Conservation (phyloP, 1,140 invertebrate genomes). For the Scaptomyza pallida region DNA sequence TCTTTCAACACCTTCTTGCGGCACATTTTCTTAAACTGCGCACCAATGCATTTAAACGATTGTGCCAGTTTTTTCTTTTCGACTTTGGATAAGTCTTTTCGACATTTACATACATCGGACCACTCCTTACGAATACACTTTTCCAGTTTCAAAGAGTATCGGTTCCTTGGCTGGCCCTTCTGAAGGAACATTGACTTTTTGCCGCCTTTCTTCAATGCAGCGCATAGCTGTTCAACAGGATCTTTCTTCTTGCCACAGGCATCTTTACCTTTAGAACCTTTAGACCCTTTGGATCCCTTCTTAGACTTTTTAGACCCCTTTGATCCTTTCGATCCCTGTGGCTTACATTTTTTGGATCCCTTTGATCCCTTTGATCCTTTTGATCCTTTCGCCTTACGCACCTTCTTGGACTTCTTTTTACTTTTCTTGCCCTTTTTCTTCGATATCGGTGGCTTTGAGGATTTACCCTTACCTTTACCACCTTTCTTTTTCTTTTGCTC, state of each 20-base stretch:
- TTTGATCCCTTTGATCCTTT: no score
- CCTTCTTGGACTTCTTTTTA: no score
- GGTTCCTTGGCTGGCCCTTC: background rate
- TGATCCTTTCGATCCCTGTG: no score
- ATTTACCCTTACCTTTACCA: no score
- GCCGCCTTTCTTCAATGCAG: background rate
- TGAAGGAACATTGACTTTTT: background rate
- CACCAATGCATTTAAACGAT: conserved; percentile 8
- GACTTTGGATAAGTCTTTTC: background rate
- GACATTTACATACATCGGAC: conserved; percentile 2
- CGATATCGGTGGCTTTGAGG: no score
- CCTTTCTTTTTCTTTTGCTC: background rate
- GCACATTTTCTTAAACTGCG: conserved; percentile 5
- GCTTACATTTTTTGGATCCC: no score
- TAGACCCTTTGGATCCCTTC: background rate
- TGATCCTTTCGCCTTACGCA: no score
- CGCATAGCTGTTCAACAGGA: background rate
- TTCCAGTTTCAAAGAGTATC: conserved; percentile 10
- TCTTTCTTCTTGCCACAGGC: background rate
- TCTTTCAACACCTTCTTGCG: background rate
- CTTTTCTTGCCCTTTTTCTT: no score
- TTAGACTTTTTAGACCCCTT: background rate
- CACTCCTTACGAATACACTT: conserved; percentile 19
- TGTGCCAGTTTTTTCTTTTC: background rate
- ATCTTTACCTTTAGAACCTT: background rate